These are phyloP conservation scores for Trichosurus vulpecula DNA, from an alignment of 2,797 vertebrate genomes.

Conservation along the genomic window DNA sequence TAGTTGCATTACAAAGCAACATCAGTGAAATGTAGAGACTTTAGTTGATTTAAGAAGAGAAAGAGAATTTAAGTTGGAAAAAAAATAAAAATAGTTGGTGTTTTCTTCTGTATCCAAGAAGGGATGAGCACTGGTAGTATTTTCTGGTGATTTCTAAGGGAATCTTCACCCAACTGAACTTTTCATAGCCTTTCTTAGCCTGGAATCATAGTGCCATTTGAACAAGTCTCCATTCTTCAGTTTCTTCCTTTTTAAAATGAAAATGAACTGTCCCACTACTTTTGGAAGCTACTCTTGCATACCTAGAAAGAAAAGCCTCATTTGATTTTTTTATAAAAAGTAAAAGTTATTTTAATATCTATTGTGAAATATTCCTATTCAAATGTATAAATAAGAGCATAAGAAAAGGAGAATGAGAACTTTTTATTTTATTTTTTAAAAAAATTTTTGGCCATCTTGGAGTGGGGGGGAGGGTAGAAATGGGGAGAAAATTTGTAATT, in stretches of 20 bases:
- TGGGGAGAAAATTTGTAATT: too few relatives aligned
- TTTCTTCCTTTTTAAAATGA: neutral
- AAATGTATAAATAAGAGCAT: neutral
- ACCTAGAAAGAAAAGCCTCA: neutral
- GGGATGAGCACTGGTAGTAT: neutral
- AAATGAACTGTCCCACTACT: neutral
- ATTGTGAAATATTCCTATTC: neutral
- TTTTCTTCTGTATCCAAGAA: conserved; percentile 5
- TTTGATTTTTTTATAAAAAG: neutral
- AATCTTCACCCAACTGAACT: neutral
- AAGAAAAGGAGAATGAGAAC: neutral
- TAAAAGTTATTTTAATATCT: neutral
- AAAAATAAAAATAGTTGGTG: neutral
- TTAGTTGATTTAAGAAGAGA: conserved; percentile 52
- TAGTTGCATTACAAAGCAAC: conserved; percentile 59
- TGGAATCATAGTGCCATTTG: neutral
- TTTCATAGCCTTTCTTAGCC: neutral
- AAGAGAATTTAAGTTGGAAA: conserved; percentile 45
- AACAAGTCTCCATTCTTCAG: neutral
- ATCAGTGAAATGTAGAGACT: conserved; percentile 59
- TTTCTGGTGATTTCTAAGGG: neutral
- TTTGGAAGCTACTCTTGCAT: neutral
- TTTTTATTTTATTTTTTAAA: too few relatives aligned
- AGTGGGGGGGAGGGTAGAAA: too few relatives aligned
- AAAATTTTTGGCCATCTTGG: too few relatives aligned